A percentile compares a stretch with the other conserved stretches of the same genome.
These are phyloP conservation scores for Andrena cerasifolii DNA, from an alignment of 1,140 invertebrate species.

Conservation along the genomic window DNA sequence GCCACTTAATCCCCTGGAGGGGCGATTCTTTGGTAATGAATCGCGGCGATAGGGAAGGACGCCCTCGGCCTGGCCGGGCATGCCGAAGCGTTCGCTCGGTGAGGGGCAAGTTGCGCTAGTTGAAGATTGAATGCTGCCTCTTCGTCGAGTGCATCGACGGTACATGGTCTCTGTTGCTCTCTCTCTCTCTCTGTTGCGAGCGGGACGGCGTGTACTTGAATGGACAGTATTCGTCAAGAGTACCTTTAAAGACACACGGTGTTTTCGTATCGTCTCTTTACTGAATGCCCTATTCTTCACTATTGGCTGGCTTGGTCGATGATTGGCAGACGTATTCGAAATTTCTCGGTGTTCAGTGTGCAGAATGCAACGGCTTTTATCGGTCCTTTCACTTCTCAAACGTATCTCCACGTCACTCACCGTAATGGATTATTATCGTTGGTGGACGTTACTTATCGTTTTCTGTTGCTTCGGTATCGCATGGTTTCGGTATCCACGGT, in stretches of 20 bases:
- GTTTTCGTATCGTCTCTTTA: constrained; percentile 62
- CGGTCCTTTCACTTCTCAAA: constrained; percentile 58
- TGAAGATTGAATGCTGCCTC: constrained; percentile 59
- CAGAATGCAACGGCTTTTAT: constrained; percentile 75
- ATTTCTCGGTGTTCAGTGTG: constrained; percentile 74
- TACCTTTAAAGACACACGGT: constrained; percentile 57
- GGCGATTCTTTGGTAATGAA: constrained; percentile 21
- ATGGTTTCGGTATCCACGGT: constrained; percentile 48
- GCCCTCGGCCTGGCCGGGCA: background rate
- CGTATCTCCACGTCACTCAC: constrained; percentile 31
- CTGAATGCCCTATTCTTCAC: constrained; percentile 62
- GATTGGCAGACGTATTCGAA: constrained; percentile 73
- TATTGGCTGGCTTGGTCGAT: constrained; percentile 72
- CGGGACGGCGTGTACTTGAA: constrained; percentile 41
- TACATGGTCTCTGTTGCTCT: background rate
- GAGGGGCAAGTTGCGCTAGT: background rate
- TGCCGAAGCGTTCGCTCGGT: background rate
- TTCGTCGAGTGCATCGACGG: constrained; percentile 26
- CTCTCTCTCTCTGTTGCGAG: constrained; percentile 21
- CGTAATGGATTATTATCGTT: constrained; percentile 51
- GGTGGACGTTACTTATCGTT: constrained; percentile 39
- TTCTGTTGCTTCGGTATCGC: constrained; percentile 58
- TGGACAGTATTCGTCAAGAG: constrained; percentile 34
- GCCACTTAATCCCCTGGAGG: constrained; percentile 32
- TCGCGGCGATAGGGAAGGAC: background rate